These are phyloP conservation scores for Neotragus pygmaeus DNA, from an alignment of 2,113 vertebrate species.

Conservation along the genomic window DNA sequence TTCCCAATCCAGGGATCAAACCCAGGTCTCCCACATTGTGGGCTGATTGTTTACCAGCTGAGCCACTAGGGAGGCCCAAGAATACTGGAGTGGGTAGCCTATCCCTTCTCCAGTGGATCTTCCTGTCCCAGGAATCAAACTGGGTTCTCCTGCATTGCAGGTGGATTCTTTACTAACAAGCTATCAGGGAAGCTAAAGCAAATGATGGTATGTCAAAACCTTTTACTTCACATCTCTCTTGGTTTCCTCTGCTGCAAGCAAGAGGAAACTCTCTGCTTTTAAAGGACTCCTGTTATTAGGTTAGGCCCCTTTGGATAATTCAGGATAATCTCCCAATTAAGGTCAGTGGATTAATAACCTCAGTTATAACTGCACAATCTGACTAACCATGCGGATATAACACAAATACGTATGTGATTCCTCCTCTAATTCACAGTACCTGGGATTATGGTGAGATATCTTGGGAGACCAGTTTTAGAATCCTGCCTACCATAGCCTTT, in stretches of 20 bases:
- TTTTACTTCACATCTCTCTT: neutral
- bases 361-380: neutral
- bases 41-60: neutral
- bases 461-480: neutral
- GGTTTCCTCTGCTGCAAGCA: neutral
- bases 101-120: neutral
- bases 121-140: neutral
- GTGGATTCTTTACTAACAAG: neutral
- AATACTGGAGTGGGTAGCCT: neutral
- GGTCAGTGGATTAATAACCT: neutral
- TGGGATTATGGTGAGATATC: neutral
- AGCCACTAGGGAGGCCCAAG: neutral
- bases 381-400: neutral
- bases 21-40: neutral
- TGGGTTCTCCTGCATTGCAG: neutral
- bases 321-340: neutral
- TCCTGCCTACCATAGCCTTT: neutral
- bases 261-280: neutral
- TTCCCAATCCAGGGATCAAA: neutral
- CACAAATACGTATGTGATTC: neutral
- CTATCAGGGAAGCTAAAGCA: neutral
- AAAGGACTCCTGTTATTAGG: neutral
- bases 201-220: neutral
- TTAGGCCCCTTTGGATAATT: neutral
- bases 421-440: neutral